These are phyloP conservation scores for Vulpes lagopus DNA, from an alignment of 2,113 vertebrate genomes.

Conservation along the genomic window DNA sequence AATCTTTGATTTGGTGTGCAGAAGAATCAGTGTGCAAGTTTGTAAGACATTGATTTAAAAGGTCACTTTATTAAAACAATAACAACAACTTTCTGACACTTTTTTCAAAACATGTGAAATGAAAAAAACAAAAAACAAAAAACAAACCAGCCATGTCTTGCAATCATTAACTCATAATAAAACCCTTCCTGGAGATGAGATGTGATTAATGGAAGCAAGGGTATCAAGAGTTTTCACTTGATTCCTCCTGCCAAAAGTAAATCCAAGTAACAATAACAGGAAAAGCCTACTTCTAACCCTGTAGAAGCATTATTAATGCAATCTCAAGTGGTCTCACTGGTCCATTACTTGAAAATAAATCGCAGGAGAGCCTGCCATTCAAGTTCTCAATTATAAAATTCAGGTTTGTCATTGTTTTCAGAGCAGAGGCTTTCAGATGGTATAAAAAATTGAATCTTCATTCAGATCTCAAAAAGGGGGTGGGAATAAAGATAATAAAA, in stretches of 20 bases:
- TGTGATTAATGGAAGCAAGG: neutral
- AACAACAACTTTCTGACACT: neutral
- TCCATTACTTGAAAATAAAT: constrained; percentile 59
- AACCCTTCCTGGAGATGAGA: neutral
- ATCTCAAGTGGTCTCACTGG: constrained; percentile 8
- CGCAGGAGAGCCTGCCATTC: constrained; percentile 22
- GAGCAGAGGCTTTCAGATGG: neutral
- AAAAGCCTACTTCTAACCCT: neutral
- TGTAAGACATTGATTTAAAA: constrained; percentile 7
- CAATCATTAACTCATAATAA: neutral
- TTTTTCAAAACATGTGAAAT: constrained; percentile 52
- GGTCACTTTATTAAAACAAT: neutral
- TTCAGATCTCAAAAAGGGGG: constrained; percentile 38
- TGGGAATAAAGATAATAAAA: constrained; percentile 32
- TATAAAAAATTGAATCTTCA: constrained; percentile 56
- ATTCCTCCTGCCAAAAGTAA: neutral
- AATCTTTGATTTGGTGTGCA: neutral
- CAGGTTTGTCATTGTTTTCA: constrained; percentile 49
- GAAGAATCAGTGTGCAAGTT: neutral
- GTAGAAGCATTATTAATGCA: constrained; percentile 12
- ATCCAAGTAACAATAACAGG: neutral
- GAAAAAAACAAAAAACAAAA: neutral
- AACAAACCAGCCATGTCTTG: neutral
- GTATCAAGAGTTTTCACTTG: neutral
- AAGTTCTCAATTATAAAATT: constrained; percentile 12